Evolutionary conservation across 1,140 invertebrate species (phyloP).

Genomic region (Acromyrmex heyeri): DNA sequence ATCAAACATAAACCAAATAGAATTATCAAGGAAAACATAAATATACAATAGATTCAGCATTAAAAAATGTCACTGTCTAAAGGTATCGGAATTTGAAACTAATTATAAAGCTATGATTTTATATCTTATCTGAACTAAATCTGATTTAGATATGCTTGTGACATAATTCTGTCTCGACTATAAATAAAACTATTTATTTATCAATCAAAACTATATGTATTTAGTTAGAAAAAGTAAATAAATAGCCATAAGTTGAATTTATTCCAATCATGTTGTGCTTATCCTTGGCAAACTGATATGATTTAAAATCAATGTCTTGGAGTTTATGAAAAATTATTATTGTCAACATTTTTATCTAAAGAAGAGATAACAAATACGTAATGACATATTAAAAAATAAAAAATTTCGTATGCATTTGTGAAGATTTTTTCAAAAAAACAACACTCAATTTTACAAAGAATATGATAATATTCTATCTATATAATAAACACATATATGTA

Average conservation of each 20-base stretch:
- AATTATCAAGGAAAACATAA: background rate
- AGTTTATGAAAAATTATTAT: background rate
- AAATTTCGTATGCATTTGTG: background rate
- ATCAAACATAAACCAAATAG: background rate
- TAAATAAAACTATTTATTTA: constrained; percentile 6
- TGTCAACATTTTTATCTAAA: background rate
- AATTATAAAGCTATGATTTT: background rate
- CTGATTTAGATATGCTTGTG: background rate
- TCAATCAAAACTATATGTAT: too few relatives aligned
- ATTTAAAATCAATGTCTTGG: background rate
- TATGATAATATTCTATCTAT: background rate
- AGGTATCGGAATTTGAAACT: background rate
- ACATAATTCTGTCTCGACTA: background rate
- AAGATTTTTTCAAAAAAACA: background rate
- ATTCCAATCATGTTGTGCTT: background rate
- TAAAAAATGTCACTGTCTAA: background rate
- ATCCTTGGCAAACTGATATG: background rate
- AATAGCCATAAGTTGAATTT: background rate
- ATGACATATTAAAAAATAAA: background rate
- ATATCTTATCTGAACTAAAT: background rate
- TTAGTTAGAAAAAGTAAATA: too few relatives aligned
- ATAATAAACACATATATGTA: too few relatives aligned
- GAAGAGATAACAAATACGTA: background rate
- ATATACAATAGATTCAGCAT: background rate
- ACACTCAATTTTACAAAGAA: background rate